A percentile compares a stretch with the other conserved stretches of the same genome.
These are phyloP conservation scores for Eumacrocentrus americanus DNA, from an alignment of 2,888 invertebrate species.

Conservation along the genomic window DNA sequence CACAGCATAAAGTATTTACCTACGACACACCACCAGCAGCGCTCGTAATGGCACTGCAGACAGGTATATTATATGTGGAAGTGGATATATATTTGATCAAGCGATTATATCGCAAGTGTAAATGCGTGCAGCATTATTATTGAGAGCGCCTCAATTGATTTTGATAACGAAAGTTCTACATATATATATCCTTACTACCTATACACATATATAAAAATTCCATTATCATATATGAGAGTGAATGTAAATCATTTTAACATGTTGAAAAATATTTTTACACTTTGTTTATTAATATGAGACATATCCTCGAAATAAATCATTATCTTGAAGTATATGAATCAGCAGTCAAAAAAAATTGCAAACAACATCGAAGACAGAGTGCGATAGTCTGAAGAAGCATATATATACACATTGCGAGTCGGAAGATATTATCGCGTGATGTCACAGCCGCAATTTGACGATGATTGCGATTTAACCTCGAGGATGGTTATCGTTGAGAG, in stretches of 20 bases:
- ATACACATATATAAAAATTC: too few species aligned
- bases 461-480: constrained; percentile 28
- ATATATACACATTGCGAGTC: neutral
- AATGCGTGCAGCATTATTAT: too few species aligned
- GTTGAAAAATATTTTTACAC: too few species aligned
- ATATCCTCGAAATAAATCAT: neutral
- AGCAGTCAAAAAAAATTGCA: neutral
- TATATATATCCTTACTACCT: too few species aligned
- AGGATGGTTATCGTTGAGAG: constrained; percentile 21
- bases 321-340: neutral
- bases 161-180: too few species aligned
- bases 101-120: neutral
- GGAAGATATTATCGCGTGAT: constrained; percentile 23
- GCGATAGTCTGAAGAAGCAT: constrained; percentile 5
- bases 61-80: neutral
- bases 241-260: too few species aligned
- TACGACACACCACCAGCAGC: too few species aligned
- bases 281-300: too few species aligned
- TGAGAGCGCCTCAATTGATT: too few species aligned
- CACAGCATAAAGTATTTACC: too few species aligned
- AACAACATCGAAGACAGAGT: neutral
- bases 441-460: constrained; percentile 25
- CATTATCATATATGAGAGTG: too few species aligned
- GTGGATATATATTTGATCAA: neutral
- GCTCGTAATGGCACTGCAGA: neutral